phyloP scores from a whole-genome alignment of 1,140 invertebrate species.

The Copidosoma floridanum region DNA sequence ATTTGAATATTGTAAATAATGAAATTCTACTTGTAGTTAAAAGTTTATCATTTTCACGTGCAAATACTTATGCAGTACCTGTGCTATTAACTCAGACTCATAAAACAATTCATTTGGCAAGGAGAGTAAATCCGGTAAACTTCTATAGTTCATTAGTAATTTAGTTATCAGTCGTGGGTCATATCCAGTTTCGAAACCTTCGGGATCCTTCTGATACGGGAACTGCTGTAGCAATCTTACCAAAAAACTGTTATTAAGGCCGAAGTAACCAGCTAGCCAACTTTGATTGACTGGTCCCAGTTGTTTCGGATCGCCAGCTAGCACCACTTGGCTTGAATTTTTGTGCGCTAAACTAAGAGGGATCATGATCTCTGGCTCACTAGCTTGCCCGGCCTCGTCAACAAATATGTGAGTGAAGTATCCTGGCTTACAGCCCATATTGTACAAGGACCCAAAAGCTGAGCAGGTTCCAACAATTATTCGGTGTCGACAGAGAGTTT shows the following conservation, averaged over 20 bases:
- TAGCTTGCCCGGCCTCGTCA: constrained; percentile 89
- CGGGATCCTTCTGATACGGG: constrained; percentile 66
- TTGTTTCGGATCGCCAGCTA: constrained; percentile 91
- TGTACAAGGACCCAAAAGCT: constrained; percentile 70
- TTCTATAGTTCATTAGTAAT: constrained; percentile 75
- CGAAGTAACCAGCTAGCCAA: constrained; percentile 62
- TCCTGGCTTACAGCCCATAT: constrained; percentile 64
- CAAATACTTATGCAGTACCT: too few relatives aligned
- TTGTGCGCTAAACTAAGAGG: constrained; percentile 61
- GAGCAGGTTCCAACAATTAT: constrained; percentile 82
- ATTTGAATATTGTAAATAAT: too few relatives aligned
- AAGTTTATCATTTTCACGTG: too few relatives aligned
- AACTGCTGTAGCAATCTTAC: constrained; percentile 65
- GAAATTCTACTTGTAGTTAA: too few relatives aligned
- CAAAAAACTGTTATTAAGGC: constrained; percentile 70
- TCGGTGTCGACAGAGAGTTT: constrained; percentile 67
- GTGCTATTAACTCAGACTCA: constrained; percentile 65
- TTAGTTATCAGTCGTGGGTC: constrained; percentile 71
- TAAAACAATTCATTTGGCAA: constrained; percentile 84
- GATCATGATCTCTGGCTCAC: constrained; percentile 84
- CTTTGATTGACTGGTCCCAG: constrained; percentile 81
- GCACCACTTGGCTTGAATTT: constrained; percentile 66
- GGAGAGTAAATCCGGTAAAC: constrained; percentile 74
- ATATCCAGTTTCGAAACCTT: constrained; percentile 61
- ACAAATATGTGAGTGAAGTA: constrained; percentile 87